Conservation (phyloP, 1,140 invertebrate genomes). For the Caenorhabditis latens region DNA sequence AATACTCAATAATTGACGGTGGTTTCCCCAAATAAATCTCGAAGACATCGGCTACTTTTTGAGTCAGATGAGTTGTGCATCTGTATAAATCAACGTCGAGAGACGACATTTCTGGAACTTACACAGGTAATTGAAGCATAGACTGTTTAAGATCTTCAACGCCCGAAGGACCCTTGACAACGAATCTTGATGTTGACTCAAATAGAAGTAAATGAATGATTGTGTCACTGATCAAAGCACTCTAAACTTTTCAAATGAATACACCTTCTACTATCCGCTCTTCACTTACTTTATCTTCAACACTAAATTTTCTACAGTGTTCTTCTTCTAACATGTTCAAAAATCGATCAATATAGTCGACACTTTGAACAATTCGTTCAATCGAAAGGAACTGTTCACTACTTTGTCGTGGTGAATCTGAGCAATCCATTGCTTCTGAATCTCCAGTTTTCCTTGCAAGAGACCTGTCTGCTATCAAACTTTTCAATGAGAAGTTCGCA, state of each 20-base stretch:
- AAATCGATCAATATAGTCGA: conserved; percentile 61
- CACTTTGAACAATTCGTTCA: conserved; percentile 46
- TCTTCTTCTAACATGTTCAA: conserved; percentile 59
- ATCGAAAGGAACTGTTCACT: conserved; percentile 48
- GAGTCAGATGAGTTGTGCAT: conserved; percentile 18
- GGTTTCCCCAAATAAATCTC: conserved; percentile 48
- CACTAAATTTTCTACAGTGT: conserved; percentile 34
- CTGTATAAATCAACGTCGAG: not conserved
- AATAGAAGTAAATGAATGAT: conserved; percentile 42
- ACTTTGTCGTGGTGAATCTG: not conserved
- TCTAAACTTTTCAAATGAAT: not conserved
- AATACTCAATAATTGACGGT: conserved; percentile 53
- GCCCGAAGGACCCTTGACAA: conserved; percentile 18
- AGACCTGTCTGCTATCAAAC: conserved; percentile 61
- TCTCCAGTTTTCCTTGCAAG: conserved; percentile 49
- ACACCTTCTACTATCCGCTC: not conserved
- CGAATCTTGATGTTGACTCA: conserved; percentile 48
- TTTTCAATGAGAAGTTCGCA: conserved; percentile 57
- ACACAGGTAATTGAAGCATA: not conserved
- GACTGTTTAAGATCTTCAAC: conserved; percentile 26
- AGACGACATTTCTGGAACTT: not conserved
- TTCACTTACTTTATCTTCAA: conserved; percentile 59
- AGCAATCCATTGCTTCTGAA: conserved; percentile 27
- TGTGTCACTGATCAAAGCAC: conserved; percentile 47
- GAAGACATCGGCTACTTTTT: conserved; percentile 33